These are phyloP conservation scores for Cuniculus paca DNA, from an alignment of 2,797 vertebrate genomes.

Conservation along the genomic window DNA sequence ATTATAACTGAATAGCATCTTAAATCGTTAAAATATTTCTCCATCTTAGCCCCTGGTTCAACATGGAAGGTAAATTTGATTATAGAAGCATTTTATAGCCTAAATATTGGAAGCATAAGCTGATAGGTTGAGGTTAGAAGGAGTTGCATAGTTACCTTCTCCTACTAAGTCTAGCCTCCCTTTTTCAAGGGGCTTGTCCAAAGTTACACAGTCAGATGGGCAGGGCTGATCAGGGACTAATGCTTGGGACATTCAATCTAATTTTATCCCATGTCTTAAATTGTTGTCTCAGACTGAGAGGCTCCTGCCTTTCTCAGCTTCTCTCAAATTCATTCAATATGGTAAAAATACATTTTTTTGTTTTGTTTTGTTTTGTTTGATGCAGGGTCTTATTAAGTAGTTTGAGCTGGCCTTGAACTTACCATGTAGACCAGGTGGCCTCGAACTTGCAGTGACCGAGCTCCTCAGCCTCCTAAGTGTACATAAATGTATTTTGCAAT, in stretches of 20 bases:
- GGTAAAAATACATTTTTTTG: background rate
- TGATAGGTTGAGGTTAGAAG: background rate
- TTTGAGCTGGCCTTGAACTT: background rate
- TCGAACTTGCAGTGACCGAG: background rate
- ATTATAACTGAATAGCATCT: slow-evolving; percentile 66
- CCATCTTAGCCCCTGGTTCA: background rate
- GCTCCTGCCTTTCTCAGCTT: background rate
- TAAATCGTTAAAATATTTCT: slow-evolving; percentile 67
- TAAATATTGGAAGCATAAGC: background rate
- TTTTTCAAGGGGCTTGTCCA: background rate
- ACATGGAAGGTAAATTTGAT: background rate
- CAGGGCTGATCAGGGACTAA: too few relatives aligned
- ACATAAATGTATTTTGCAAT: too few relatives aligned
- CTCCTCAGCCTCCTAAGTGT: background rate
- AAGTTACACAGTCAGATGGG: rapidly evolving
- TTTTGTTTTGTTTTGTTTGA: background rate
- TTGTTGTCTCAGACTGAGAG: background rate
- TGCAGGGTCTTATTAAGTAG: background rate
- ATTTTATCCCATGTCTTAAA: background rate
- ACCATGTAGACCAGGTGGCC: background rate
- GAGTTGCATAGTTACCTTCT: background rate
- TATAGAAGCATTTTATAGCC: background rate
- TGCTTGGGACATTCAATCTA: background rate
- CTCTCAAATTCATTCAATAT: background rate
- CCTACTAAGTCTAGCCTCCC: background rate